Base-by-base conservation (phyloP, 2,888 invertebrate species). In the Drosophila kanekoi region DNA sequence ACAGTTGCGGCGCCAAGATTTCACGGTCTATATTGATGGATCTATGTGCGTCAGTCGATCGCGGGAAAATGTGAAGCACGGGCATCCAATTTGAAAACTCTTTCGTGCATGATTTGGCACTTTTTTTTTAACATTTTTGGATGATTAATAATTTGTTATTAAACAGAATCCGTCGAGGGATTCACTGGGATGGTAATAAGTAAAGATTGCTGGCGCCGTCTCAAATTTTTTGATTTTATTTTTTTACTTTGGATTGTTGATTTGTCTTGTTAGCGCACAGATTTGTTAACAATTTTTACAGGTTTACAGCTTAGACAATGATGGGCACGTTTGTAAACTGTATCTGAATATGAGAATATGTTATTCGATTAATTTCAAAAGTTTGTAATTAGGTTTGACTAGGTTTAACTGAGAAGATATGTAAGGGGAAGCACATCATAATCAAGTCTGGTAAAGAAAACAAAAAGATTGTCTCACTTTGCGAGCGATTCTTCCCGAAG, bases 1-100 rank as follows among this genome's bases (percentile, higher is more conserved):
- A 84, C 76, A 67, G 81, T 79, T 72, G 79, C 77, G 71, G 72
- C 77, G 86, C 88, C 82, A 77, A 85, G 77, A 81, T 85, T 87
- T 83, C 86, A 79, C 66, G 86, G 81, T 86, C 33, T 64, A 63
- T 62, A 73, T 72, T 86, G 81, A 86, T 86, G 68, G 76, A 80
- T 83, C 81, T 66, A 41, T 61, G 59, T 32, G 38, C 49, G 52
- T 47, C 43, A 28, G 40, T 33, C 14, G 33, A 43, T 28, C 38
- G 11, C 23, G 61, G 61, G 70, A 43, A 69, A 58, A 16, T 56
- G 38, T 51, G 43, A 28, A 44, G 71, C 45, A 48, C 47, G 18
- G 43, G 44, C 53, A 58, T 59, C 37, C 44, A 56, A 61, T 72
- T 79, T 67, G 28, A 20, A 72, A 77, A 73, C 76, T 80, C 75